Evolutionary conservation across 2,113 vertebrate genomes (phyloP), one percentile per base, ranked within the genome.

Genomic region (Polyodon spathula): DNA sequence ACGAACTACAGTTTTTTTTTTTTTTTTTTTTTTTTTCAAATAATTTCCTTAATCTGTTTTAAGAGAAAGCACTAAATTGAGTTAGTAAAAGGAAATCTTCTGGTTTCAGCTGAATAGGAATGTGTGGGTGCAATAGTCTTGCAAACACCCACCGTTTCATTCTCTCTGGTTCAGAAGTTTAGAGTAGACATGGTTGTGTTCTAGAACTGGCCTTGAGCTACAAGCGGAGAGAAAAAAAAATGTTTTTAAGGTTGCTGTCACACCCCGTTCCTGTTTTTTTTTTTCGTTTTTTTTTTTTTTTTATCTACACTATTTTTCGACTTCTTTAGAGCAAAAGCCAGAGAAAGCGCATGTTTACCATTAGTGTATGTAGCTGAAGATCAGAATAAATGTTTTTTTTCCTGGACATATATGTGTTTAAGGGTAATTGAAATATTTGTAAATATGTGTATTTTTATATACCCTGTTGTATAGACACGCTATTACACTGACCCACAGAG

Each of bases 151-250:
- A 76, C 81, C 75, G 71, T 73, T 71, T n/a, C 68, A 53, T 44
- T 55, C n/a, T 40, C 62, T 73, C 73, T 66, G 71, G 76, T 81
- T 82, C 78, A 79, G 73, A 77, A 81, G 81, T 81, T 78, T 78
- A 73, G 70, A 76, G 71, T 76, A 75, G 9, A 40, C 48, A 66
- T 69, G 69, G 78, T 76, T 78, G 77, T 76, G 73, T 75, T 79
- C 71, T 68, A 74, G 74, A 72, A 72, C 67, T 73, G 74, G 77
- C 72, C 74, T 74, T 74, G 76, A 77, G 77, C 66, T 68, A 69
- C 53, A 67, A 65, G 68, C 71, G 70, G 68, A 69, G 71, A 65
- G 64, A 61, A 69, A 54, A 72, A 76, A 62, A 77, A 76, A n/a
- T n/a, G n/a, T n/a, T n/a, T 73, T 50, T 37, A 14, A 43, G 42